A percentile compares a stretch with the other conserved stretches of the same genome.
phyloP scores from a whole-genome alignment of 1,140 invertebrate genomes.

The Lepidotrigona ventralis region DNA sequence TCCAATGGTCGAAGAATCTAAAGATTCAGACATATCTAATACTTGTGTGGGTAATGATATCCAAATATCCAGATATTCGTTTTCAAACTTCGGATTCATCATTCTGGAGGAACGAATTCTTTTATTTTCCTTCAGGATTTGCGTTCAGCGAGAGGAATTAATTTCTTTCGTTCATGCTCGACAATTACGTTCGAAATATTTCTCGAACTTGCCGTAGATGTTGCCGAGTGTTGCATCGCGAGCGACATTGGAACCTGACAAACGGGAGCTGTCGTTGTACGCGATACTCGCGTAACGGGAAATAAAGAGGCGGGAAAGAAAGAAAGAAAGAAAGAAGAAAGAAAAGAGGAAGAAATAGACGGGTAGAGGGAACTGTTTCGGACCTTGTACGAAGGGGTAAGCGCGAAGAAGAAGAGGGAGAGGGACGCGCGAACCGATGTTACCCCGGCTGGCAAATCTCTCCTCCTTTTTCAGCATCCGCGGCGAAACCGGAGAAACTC shows the following conservation, averaged over 20 bases:
- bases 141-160: too few species aligned
- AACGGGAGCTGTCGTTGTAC: background rate
- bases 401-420: background rate
- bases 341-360: background rate
- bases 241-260: background rate
- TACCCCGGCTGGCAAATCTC: conserved; percentile 14
- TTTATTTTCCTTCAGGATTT: too few species aligned
- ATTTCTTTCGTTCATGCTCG: too few species aligned
- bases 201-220: background rate
- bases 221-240: too few species aligned
- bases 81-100: too few species aligned
- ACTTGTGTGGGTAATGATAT: too few species aligned
- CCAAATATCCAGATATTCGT: too few species aligned
- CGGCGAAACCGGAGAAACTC: conserved; percentile 37
- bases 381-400: conserved; percentile 12
- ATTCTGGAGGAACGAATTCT: too few species aligned
- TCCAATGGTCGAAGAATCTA: too few species aligned
- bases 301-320: conserved; percentile 13
- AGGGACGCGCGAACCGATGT: conserved; percentile 4
- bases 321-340: background rate
- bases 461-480: conserved; percentile 14
- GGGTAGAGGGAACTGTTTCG: conserved; percentile 12
- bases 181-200: too few species aligned
- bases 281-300: background rate
- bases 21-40: too few species aligned